phyloP scores from a whole-genome alignment of 2,113 vertebrate genomes.

The Pyrgilauda ruficollis region DNA sequence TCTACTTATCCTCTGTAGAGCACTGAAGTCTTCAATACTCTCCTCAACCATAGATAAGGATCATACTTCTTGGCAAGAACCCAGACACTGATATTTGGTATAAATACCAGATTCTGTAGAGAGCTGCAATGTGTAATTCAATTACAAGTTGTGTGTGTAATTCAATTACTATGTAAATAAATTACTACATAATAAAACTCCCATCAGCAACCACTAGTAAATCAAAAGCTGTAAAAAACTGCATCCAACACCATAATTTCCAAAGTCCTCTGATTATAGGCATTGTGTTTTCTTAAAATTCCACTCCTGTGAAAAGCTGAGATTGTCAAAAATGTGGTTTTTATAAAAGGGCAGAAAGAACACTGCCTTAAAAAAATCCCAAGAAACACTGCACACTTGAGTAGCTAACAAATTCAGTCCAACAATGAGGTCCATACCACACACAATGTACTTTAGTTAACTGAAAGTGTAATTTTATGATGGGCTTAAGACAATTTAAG shows the following conservation, averaged over 20 bases:
- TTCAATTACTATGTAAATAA: neutral
- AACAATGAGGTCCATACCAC: neutral
- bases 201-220: neutral
- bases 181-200: neutral
- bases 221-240: neutral
- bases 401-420: neutral
- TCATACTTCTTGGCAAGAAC: neutral
- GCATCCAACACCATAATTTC: neutral
- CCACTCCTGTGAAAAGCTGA: neutral
- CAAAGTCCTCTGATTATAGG: neutral
- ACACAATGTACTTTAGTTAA: conserved; percentile 8
- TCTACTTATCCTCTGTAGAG: neutral
- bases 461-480: conserved; percentile 27
- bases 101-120: neutral
- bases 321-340: neutral
- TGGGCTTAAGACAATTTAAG: conserved; percentile 25
- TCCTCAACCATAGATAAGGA: neutral
- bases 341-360: neutral
- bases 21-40: neutral
- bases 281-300: neutral
- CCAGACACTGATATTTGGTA: neutral
- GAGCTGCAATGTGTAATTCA: neutral
- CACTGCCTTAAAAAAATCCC: neutral
- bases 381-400: neutral
- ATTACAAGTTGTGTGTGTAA: neutral